phyloP scores from a whole-genome alignment of 2,113 vertebrate species.

The Spea multiplicata region DNA sequence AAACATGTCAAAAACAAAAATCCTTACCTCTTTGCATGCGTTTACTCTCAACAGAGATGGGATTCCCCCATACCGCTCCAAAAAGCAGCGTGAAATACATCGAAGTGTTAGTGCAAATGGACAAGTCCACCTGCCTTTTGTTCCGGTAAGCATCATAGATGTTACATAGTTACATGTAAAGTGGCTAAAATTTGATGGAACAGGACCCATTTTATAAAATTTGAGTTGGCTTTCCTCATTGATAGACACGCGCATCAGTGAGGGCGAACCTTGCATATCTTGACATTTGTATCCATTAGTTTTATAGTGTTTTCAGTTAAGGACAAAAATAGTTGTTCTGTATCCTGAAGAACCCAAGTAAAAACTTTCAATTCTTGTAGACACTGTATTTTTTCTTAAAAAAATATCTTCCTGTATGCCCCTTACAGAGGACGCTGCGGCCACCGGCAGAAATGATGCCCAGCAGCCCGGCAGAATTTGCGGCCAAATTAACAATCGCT shows the following conservation, averaged over 20 bases:
- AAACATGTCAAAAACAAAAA: background rate
- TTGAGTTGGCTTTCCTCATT: too few relatives aligned
- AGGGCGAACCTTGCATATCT: too few relatives aligned
- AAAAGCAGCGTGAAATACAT: conserved; percentile 97
- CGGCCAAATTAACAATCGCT: conserved; percentile 34
- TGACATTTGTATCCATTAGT: too few relatives aligned
- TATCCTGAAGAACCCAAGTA: too few relatives aligned
- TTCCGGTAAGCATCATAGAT: conserved; percentile 80
- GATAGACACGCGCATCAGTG: too few relatives aligned
- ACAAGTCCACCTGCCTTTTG: conserved; percentile 93
- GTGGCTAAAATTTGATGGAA: too few relatives aligned
- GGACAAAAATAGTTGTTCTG: too few relatives aligned
- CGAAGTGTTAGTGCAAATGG: conserved; percentile 95
- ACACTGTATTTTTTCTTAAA: background rate
- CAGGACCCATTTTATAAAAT: too few relatives aligned
- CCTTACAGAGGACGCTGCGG: conserved; percentile 35
- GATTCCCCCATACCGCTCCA: conserved; percentile 90
- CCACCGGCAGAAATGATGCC: conserved; percentile 43
- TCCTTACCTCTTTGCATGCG: background rate
- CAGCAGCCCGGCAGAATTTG: conserved; percentile 37
- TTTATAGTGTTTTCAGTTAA: too few relatives aligned
- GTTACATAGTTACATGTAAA: background rate
- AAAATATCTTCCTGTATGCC: background rate
- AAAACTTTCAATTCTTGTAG: background rate
- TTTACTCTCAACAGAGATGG: conserved; percentile 77